These are phyloP conservation scores for Pristionchus entomophagus DNA, from an alignment of 2,888 invertebrate genomes.

Conservation along the genomic window DNA sequence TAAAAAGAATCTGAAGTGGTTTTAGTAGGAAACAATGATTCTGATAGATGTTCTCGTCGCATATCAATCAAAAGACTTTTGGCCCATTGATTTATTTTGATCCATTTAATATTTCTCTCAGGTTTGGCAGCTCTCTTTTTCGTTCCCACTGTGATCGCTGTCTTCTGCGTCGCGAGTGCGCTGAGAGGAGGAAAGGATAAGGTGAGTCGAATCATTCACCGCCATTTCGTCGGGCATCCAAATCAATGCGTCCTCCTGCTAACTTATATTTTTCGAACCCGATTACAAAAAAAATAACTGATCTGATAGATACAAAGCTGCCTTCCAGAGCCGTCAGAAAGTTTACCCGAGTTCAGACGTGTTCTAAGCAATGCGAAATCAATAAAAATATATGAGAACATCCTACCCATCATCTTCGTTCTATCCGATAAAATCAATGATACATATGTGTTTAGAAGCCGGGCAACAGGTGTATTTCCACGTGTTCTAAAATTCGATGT, in stretches of 20 bases:
- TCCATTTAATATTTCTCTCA: not conserved
- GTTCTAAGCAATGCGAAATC: not conserved
- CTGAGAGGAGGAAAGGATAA: not conserved
- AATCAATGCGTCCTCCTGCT: too few species aligned
- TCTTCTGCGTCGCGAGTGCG: slow-evolving; percentile 9
- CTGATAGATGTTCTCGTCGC: too few species aligned
- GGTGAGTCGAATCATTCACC: not conserved
- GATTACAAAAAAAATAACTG: too few species aligned
- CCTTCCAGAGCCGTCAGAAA: not conserved
- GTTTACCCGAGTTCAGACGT: not conserved
- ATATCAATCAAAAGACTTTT: too few species aligned
- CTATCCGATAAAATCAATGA: not conserved
- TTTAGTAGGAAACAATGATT: too few species aligned
- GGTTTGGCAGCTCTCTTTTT: slow-evolving; percentile 34
- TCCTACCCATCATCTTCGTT: not conserved
- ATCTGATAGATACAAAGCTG: too few species aligned
- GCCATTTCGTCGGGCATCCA: too few species aligned
- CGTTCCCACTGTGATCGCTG: slow-evolving; percentile 1
- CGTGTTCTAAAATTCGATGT: not conserved
- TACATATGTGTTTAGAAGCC: too few species aligned
- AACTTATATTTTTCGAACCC: too few species aligned
- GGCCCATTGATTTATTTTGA: too few species aligned
- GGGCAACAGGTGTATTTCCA: too few species aligned
- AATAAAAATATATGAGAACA: not conserved
- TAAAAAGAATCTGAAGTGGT: too few species aligned